Evolutionary conservation across 2,888 invertebrate genomes (phyloP).

Genomic region (Volucella bombylans): DNA sequence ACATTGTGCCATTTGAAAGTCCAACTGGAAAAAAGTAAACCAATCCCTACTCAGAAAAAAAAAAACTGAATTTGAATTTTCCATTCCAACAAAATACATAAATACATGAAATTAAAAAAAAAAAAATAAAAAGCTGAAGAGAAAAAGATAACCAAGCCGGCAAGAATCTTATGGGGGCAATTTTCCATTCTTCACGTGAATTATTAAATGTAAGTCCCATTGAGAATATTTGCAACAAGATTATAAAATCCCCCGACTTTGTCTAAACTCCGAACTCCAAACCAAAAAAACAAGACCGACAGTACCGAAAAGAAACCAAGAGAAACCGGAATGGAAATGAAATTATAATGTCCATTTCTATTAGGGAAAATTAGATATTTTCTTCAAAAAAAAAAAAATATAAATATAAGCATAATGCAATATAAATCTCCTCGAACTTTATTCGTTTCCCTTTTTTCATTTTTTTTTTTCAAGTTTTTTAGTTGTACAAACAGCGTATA

Average conservation of each 20-base stretch:
- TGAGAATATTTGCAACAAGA: conserved; percentile 70
- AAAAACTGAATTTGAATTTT: conserved; percentile 35
- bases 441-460: neutral
- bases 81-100: conserved; percentile 46
- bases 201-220: conserved; percentile 71
- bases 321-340: conserved; percentile 72
- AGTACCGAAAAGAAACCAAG: no score
- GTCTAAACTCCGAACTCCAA: conserved; percentile 68
- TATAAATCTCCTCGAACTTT: conserved; percentile 62
- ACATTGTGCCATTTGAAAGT: conserved; percentile 36
- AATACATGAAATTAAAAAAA: conserved; percentile 37
- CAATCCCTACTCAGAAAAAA: conserved; percentile 19
- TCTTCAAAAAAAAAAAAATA: conserved; percentile 36
- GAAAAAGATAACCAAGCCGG: conserved; percentile 48
- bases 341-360: conserved; percentile 74
- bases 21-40: conserved; percentile 18
- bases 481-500: no score
- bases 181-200: conserved; percentile 67
- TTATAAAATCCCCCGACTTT: conserved; percentile 72
- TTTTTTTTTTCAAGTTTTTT: conserved; percentile 25
- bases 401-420: conserved; percentile 56
- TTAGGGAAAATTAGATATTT: conserved; percentile 73
- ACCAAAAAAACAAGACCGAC: conserved; percentile 5
- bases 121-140: no score
- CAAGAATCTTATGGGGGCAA: conserved; percentile 48